A percentile compares a stretch with the other conserved stretches of the same genome.
Conservation (phyloP, 2,113 vertebrate genomes). For the Cynopterus brachyotis region DNA sequence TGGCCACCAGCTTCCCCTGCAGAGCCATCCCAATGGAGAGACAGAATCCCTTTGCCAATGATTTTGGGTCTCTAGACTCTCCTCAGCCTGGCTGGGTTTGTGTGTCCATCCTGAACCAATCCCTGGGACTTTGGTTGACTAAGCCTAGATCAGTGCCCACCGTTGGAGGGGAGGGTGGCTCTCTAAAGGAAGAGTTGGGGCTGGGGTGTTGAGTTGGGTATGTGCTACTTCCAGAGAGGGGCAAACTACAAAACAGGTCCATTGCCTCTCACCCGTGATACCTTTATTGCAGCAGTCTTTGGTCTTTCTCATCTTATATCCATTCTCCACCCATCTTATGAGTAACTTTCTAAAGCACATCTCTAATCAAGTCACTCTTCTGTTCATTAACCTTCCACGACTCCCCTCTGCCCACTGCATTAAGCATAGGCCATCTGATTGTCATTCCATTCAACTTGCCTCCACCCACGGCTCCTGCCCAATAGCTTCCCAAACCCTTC, state of each 20-base stretch:
- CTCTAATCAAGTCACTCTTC: not conserved
- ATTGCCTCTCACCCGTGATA: rapidly evolving
- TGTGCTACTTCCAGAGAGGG: not conserved
- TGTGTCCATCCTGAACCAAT: not conserved
- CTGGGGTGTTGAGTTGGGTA: not conserved
- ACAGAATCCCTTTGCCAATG: not conserved
- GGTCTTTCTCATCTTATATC: not conserved
- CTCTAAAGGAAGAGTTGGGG: not conserved
- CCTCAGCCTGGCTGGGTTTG: not conserved
- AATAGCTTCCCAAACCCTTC: not conserved
- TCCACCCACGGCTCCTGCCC: not conserved
- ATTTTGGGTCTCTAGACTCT: not conserved
- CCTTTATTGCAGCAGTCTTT: not conserved
- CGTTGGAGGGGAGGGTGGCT: not conserved
- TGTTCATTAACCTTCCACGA: not conserved
- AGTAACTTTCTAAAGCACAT: not conserved
- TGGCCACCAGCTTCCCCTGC: not conserved
- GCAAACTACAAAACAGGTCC: not conserved
- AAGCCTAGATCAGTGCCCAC: not conserved
- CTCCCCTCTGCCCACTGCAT: not conserved
- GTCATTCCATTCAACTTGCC: not conserved
- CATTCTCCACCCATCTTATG: not conserved
- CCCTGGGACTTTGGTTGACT: not conserved
- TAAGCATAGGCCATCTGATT: not conserved
- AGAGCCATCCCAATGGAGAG: not conserved